Base-by-base conservation (phyloP, 2,888 invertebrate species). In the Caenorhabditis panamensis region DNA sequence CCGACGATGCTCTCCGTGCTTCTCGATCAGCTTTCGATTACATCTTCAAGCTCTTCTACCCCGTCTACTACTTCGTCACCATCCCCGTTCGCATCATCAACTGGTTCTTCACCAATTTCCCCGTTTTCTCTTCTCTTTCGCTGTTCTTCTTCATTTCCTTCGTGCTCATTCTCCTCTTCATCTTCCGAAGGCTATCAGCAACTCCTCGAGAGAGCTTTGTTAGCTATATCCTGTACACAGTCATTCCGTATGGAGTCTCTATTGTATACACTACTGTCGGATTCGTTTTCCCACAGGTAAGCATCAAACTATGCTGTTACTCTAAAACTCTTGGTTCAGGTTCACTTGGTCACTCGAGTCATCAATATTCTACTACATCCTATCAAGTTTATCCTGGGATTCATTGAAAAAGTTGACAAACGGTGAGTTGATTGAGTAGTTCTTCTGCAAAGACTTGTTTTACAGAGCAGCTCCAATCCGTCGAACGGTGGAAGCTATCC, bases 211-310 rank as follows among this genome's bases (percentile, higher is more conserved):
- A 79, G 11, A 79, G 47, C 49, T 79, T 82, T 41, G 58, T 84
- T 59, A 77, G 71, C 49, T 82, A 84, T 41, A 13, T 82, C 11
- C 62, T 84, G 18, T 79, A 84, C 69, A 82, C 82, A 1, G 63
- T 81, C n/a, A 28, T 84, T 18, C 84, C 84, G 16, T 84, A 84
- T 44, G 81, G 63, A 3, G 63, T 79, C 2, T 82, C 84, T 0
- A 72, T 82, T n/a, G 68, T 84, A 0, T 84, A 82, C 68, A 81
- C 84, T 0, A 58, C 66, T 1, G 51, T 82, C 20, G 64, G 76
- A 2, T 62, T 84, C 28, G 26, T 84, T 20, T 84, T 84, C 56
- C 84, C 84, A 3, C 84, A 84, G 63, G 79, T 78, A 71, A 31
- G 9, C n/a, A n/a, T n/a, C 5, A 4, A 31, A 31, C 5, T 4